A percentile compares a stretch with the other conserved stretches of the same genome.
phyloP scores from a whole-genome alignment of 2,888 invertebrate species.

The Calameuta pallipes region DNA sequence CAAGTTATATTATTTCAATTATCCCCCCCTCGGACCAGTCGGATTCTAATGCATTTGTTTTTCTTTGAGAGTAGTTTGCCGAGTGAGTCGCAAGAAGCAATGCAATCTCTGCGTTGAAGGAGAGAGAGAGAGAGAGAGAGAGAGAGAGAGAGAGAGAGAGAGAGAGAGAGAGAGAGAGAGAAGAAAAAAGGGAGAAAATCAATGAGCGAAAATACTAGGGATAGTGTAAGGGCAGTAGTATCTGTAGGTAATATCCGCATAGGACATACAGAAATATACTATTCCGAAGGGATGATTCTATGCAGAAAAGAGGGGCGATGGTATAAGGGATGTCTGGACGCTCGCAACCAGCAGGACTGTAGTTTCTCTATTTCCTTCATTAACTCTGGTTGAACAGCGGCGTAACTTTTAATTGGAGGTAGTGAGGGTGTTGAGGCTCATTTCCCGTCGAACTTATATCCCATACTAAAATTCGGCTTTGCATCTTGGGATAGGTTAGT shows the following conservation, averaged over 20 bases:
- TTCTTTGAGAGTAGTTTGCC: background rate
- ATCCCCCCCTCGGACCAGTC: background rate
- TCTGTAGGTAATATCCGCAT: background rate
- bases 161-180: no score
- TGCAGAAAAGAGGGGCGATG: constrained; percentile 4
- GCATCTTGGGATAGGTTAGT: constrained; percentile 58
- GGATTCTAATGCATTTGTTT: background rate
- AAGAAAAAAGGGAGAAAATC: constrained; percentile 39
- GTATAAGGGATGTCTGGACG: constrained; percentile 13
- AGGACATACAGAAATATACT: background rate
- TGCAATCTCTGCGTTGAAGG: background rate
- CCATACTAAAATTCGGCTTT: constrained; percentile 50
- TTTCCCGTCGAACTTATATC: constrained; percentile 56
- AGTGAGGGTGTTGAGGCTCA: constrained; percentile 60
- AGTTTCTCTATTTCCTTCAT: constrained; percentile 64
- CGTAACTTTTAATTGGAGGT: constrained; percentile 65
- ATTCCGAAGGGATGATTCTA: background rate
- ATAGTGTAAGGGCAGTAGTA: constrained; percentile 23
- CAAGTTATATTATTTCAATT: background rate
- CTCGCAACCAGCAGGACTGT: constrained; percentile 34
- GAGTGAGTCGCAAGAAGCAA: background rate
- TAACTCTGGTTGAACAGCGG: constrained; percentile 60
- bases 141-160: no score
- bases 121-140: background rate
- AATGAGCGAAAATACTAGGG: constrained; percentile 51